Evolutionary conservation across 1,140 invertebrate species (phyloP).

Genomic region (Drosophila truncata): DNA sequence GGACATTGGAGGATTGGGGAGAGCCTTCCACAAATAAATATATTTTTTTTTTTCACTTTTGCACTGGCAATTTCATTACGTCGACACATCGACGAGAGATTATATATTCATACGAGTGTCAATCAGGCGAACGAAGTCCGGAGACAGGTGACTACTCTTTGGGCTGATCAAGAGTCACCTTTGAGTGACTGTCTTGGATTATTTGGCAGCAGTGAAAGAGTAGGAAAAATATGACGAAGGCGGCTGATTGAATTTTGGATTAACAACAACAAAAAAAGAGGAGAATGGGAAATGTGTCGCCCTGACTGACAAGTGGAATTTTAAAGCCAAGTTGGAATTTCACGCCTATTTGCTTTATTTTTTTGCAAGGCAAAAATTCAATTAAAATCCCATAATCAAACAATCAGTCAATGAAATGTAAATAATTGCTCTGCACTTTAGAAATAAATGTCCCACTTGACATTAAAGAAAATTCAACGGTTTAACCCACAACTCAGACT

Average conservation of each 20-base stretch:
- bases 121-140: conserved; percentile 40
- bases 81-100: conserved; percentile 35
- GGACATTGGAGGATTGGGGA: conserved; percentile 10
- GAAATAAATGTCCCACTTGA: conserved; percentile 20
- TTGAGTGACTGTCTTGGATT: conserved; percentile 41
- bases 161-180: conserved; percentile 19
- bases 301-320: conserved; percentile 14
- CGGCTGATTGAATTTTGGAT: conserved; percentile 48
- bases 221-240: conserved; percentile 10
- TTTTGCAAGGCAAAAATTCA: conserved; percentile 3
- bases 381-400: conserved; percentile 15
- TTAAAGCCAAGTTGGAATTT: neutral
- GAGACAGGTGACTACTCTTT: conserved; percentile 33
- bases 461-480: conserved; percentile 9
- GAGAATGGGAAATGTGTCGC: conserved; percentile 20
- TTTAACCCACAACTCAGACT: conserved; percentile 14
- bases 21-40: conserved; percentile 49
- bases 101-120: conserved; percentile 71
- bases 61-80: conserved; percentile 54
- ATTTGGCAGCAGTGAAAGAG: conserved; percentile 20
- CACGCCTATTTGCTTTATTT: neutral
- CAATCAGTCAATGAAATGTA: conserved; percentile 22
- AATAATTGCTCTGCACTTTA: conserved; percentile 26
- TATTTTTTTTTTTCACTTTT: conserved; percentile 24
- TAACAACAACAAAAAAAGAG: conserved; percentile 2